Conservation (phyloP, 2,888 invertebrate genomes). For the Drosophila barbarae region DNA sequence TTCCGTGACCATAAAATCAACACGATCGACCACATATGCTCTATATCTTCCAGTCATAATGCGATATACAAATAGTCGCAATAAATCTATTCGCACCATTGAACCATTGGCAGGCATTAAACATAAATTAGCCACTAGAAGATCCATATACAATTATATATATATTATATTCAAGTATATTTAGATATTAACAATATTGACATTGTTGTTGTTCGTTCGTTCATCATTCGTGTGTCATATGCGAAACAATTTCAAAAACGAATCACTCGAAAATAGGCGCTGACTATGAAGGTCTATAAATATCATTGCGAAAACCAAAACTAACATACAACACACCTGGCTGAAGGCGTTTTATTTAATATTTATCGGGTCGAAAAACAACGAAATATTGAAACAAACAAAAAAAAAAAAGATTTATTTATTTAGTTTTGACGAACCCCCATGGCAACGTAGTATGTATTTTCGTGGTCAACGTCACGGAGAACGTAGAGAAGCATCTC, state of each 20-base stretch:
- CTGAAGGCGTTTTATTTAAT: conserved; percentile 35
- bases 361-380: conserved; percentile 24
- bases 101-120: conserved; percentile 25
- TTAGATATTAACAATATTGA: conserved; percentile 25
- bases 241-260: conserved; percentile 65
- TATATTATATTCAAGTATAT: conserved; percentile 18
- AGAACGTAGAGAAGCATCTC: conserved; percentile 7
- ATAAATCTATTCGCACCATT: conserved; percentile 46
- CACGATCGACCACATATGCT: conserved; percentile 23
- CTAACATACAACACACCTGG: conserved; percentile 60
- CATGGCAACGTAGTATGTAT: conserved; percentile 31
- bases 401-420: conserved; percentile 9
- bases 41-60: conserved; percentile 29
- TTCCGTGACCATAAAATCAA: conserved; percentile 22
- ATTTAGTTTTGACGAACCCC: conserved; percentile 36
- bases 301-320: conserved; percentile 44
- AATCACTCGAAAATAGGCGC: conserved; percentile 65
- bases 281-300: conserved; percentile 66
- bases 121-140: conserved; percentile 39
- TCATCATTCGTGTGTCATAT: conserved; percentile 68
- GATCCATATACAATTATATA: conserved; percentile 26
- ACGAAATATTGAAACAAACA: conserved; percentile 10
- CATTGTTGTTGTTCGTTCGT: conserved; percentile 46
- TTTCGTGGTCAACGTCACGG: conserved; percentile 45
- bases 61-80: conserved; percentile 41